A percentile compares a stretch with the other conserved stretches of the same genome.
phyloP scores from a whole-genome alignment of 2,888 invertebrate species.

The Tetramorium bicarinatum region DNA sequence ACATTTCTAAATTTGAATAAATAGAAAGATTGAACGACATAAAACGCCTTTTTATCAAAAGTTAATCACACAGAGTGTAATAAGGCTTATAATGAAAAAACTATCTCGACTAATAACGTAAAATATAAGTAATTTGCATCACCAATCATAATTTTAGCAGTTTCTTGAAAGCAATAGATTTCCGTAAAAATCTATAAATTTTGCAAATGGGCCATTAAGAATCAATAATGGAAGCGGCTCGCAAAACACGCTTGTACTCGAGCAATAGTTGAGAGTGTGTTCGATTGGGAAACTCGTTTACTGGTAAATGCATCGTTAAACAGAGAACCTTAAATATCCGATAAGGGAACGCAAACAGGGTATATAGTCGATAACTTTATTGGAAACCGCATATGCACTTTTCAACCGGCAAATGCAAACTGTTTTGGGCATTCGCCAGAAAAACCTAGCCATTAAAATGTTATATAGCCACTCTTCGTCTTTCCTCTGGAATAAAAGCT shows the following conservation, averaged over 20 bases:
- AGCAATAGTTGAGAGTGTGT: background rate
- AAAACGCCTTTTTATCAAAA: too few relatives aligned
- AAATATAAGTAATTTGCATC: background rate
- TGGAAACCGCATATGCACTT: slow-evolving; percentile 77
- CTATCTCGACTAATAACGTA: background rate
- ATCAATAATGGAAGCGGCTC: slow-evolving; percentile 10
- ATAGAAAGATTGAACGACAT: too few relatives aligned
- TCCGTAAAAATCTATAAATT: background rate
- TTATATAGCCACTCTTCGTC: slow-evolving; percentile 70
- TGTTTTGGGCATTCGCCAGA: slow-evolving; percentile 80
- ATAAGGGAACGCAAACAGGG: background rate
- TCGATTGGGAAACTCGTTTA: slow-evolving; percentile 37
- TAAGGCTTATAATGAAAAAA: background rate
- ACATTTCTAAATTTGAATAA: background rate
- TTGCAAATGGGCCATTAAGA: background rate
- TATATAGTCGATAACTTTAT: slow-evolving; percentile 77
- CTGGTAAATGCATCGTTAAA: slow-evolving; percentile 39
- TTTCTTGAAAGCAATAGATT: background rate
- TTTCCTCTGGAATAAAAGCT: slow-evolving; percentile 42
- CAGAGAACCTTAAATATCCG: slow-evolving; percentile 25
- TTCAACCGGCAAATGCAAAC: slow-evolving; percentile 78
- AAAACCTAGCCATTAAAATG: slow-evolving; percentile 78
- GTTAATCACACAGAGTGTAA: too few relatives aligned
- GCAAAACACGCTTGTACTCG: slow-evolving; percentile 3
- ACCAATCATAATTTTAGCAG: background rate